phyloP scores from a whole-genome alignment of 2,113 vertebrate genomes.

The Natator depressus region DNA sequence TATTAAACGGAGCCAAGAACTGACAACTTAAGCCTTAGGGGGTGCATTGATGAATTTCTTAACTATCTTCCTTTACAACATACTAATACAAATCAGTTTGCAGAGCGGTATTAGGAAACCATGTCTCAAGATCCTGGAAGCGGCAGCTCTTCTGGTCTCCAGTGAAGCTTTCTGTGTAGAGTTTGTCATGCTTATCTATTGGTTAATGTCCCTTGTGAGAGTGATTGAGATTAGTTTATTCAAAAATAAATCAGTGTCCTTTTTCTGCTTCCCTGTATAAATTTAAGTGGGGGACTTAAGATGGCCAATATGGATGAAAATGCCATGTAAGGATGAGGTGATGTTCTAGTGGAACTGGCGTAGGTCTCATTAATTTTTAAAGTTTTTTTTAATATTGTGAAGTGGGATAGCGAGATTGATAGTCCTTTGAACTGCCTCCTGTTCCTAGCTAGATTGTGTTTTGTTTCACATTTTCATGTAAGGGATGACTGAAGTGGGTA shows the following conservation, averaged over 20 bases:
- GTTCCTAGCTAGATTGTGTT: not conserved
- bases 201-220: not conserved
- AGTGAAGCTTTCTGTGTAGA: not conserved
- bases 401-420: not conserved
- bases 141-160: not conserved
- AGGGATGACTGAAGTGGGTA: not conserved
- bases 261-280: conserved; percentile 20
- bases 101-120: not conserved
- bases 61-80: not conserved
- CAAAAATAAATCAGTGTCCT: conserved; percentile 1
- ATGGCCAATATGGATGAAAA: not conserved
- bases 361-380: not conserved
- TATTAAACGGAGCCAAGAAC: not conserved
- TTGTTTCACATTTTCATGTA: not conserved
- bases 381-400: not conserved
- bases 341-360: not conserved
- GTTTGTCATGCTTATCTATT: not conserved
- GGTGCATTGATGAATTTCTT: not conserved
- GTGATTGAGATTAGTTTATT: not conserved
- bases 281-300: conserved; percentile 1
- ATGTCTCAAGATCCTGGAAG: not conserved
- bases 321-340: not conserved
- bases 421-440: not conserved
- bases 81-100: not conserved
- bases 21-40: not conserved